A percentile compares a stretch with the other conserved stretches of the same genome.
Conservation (phyloP, 2,797 vertebrate genomes). For the Acanthornis magna region DNA sequence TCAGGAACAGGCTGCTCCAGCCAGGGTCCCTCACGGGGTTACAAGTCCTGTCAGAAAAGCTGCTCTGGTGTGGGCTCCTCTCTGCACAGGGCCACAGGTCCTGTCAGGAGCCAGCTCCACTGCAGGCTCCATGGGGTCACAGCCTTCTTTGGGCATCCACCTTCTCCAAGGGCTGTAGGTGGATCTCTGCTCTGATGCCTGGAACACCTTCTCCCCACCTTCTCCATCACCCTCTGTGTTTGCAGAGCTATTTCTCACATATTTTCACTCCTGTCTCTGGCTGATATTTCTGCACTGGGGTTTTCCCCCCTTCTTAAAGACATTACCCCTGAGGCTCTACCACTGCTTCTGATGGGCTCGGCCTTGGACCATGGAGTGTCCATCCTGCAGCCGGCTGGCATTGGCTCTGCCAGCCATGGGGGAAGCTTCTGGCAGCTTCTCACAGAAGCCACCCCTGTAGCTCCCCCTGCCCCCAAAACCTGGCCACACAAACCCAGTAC, state of each 20-base stretch:
- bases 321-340: not conserved
- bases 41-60: not conserved
- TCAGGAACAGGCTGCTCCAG: not conserved
- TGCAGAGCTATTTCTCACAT: not conserved
- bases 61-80: not conserved
- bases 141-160: too few relatives aligned
- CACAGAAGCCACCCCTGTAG: not conserved
- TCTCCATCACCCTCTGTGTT: not conserved
- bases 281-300: not conserved
- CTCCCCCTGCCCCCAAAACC: not conserved
- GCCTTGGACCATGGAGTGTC: not conserved
- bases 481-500: not conserved
- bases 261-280: not conserved
- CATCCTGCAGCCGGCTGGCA: fast-evolving
- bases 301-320: fast-evolving
- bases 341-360: fast-evolving
- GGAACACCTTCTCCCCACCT: not conserved
- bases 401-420: not conserved
- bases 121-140: not conserved
- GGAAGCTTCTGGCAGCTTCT: not conserved
- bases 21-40: too few relatives aligned
- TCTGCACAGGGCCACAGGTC: not conserved
- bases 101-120: not conserved
- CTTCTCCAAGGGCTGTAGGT: too few relatives aligned
- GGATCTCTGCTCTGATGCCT: not conserved